phyloP scores from a whole-genome alignment of 2,113 vertebrate genomes.

The Alligator mississippiensis region DNA sequence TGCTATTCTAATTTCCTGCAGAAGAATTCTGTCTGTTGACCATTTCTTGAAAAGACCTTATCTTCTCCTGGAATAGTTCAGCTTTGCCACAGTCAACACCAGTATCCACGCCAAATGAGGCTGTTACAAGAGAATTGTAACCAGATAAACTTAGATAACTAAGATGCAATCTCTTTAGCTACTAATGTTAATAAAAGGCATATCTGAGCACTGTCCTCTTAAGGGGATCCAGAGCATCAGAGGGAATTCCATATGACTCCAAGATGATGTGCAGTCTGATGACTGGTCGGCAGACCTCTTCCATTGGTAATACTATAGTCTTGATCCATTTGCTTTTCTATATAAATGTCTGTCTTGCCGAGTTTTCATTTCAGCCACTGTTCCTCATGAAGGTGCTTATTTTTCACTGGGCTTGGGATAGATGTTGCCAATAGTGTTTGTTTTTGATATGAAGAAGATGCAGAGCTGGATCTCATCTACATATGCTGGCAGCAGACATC shows the following conservation, averaged over 20 bases:
- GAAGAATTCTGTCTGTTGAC: background rate
- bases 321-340: background rate
- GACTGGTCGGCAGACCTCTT: background rate
- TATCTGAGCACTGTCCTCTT: background rate
- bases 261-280: background rate
- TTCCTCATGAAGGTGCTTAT: background rate
- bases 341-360: background rate
- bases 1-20: background rate
- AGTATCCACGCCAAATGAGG: fast-evolving
- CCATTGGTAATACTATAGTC: background rate
- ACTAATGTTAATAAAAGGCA: background rate
- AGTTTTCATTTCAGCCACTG: background rate
- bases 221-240: background rate
- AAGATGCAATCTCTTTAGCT: background rate
- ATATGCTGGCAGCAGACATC: background rate
- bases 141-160: background rate
- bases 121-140: background rate
- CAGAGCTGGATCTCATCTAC: background rate
- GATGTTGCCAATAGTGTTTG: background rate
- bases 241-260: background rate
- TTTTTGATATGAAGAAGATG: background rate
- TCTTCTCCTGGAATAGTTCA: background rate
- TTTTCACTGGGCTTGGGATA: background rate
- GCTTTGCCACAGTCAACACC: background rate
- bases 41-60: background rate